Percentiles rank a stretch among this genome's conserved stretches.
These are phyloP conservation scores for Micrasema longulum DNA, from an alignment of 1,140 invertebrate genomes.

Conservation along the genomic window DNA sequence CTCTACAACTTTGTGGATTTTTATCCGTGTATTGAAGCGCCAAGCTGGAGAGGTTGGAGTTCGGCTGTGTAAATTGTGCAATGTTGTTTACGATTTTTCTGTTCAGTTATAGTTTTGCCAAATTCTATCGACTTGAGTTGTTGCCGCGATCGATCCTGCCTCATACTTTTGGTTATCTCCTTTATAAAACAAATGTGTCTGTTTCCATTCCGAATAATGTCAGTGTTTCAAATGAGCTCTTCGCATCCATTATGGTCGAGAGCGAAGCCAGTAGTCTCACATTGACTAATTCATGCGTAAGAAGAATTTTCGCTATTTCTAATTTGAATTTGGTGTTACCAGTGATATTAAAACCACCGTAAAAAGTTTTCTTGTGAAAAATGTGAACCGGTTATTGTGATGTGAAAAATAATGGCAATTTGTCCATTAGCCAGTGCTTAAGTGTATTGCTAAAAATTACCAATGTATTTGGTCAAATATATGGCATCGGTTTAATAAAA, in stretches of 20 bases:
- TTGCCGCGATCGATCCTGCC: conserved; percentile 34
- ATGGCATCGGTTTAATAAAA: conserved; percentile 7
- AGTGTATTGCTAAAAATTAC: conserved; percentile 27
- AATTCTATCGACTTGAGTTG: conserved; percentile 44
- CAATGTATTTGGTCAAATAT: conserved; percentile 16
- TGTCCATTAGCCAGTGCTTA: conserved; percentile 35
- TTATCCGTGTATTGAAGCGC: conserved; percentile 27
- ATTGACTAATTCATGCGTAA: not conserved
- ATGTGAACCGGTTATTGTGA: conserved; percentile 36
- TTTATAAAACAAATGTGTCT: conserved; percentile 19
- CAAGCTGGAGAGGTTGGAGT: conserved; percentile 15
- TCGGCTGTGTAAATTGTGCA: conserved; percentile 22
- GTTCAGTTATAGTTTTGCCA: conserved; percentile 35
- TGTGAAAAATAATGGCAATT: conserved; percentile 37
- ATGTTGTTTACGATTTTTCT: conserved; percentile 10
- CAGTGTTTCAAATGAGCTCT: conserved; percentile 19
- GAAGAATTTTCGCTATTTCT: conserved; percentile 2
- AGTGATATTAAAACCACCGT: conserved; percentile 32
- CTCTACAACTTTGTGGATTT: conserved; percentile 45
- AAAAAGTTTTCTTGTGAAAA: conserved; percentile 32
- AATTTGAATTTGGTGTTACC: conserved; percentile 18
- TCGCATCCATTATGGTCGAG: not conserved
- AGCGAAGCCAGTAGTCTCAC: conserved; percentile 2
- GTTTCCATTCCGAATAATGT: conserved; percentile 15
- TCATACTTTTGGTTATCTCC: conserved; percentile 9